These are phyloP conservation scores for Pharmacophagus antenor DNA, from an alignment of 2,888 invertebrate species.

Conservation along the genomic window DNA sequence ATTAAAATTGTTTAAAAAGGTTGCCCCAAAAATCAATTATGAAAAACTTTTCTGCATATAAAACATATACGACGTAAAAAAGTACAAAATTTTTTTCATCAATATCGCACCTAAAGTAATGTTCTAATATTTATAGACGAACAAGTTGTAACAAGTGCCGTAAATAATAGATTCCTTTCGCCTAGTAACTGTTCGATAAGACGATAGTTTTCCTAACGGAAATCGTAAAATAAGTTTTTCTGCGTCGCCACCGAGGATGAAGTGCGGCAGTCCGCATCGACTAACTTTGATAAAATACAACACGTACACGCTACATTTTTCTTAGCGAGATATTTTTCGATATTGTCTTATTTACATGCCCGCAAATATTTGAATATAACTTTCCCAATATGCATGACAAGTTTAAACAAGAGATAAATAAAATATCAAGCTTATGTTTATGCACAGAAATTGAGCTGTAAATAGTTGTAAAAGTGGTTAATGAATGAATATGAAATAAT, in stretches of 20 bases:
- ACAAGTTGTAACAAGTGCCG: slow-evolving; percentile 59
- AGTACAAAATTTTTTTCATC: background rate
- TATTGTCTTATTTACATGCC: slow-evolving; percentile 5
- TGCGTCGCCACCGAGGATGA: slow-evolving; percentile 50
- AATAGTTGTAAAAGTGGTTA: too few relatives aligned
- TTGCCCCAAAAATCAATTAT: too few relatives aligned
- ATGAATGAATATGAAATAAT: too few relatives aligned
- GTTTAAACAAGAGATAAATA: too few relatives aligned
- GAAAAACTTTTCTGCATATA: background rate
- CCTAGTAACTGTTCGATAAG: slow-evolving; percentile 60
- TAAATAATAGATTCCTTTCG: slow-evolving; percentile 72
- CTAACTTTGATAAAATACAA: slow-evolving; percentile 35
- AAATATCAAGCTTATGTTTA: background rate
- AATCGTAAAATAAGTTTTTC: slow-evolving; percentile 78
- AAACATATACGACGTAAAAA: background rate
- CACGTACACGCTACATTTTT: slow-evolving; percentile 14
- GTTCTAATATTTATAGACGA: slow-evolving; percentile 39
- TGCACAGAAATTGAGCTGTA: too few relatives aligned
- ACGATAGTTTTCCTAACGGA: slow-evolving; percentile 63
- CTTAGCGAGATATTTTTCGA: slow-evolving; percentile 6
- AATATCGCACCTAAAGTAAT: slow-evolving; percentile 32
- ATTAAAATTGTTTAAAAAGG: too few relatives aligned
- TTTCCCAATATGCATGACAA: background rate
- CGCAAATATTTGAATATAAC: slow-evolving; percentile 2
- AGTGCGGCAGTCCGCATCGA: slow-evolving; percentile 40